phyloP scores from a whole-genome alignment of 2,888 invertebrate genomes.

The Ennomos quercinarius region DNA sequence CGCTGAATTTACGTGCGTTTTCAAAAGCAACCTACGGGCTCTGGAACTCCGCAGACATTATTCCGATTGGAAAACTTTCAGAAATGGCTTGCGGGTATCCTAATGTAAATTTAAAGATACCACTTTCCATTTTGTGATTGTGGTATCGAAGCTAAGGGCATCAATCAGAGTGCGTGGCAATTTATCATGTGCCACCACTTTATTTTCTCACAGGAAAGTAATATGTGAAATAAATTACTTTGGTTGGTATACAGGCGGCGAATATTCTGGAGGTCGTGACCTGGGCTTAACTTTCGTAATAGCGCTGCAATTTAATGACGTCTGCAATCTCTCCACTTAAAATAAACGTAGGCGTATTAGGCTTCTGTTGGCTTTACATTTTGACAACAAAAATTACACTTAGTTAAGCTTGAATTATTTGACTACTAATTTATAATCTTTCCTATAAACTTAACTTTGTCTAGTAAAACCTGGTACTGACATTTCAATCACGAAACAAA shows the following conservation, averaged over 20 bases:
- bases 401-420: no score
- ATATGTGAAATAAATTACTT: constrained; percentile 34
- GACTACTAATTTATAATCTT: no score
- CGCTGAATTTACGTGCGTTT: no score
- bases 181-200: constrained; percentile 39
- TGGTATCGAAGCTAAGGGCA: constrained; percentile 26
- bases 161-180: constrained; percentile 39
- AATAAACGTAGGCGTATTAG: no score
- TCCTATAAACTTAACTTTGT: no score
- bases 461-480: no score
- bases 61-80: constrained; percentile 36
- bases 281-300: neutral
- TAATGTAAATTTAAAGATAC: constrained; percentile 21
- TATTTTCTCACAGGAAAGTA: constrained; percentile 34
- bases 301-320: neutral
- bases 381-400: no score
- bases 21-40: no score
- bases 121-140: constrained; percentile 19
- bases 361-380: no score
- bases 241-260: constrained; percentile 11
- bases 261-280: constrained; percentile 1
- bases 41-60: constrained; percentile 17
- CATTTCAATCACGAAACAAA: neutral
- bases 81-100: constrained; percentile 13
- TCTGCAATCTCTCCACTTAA: no score